Conservation (phyloP, 2,888 invertebrate genomes). For the Ochropleura plecta region DNA sequence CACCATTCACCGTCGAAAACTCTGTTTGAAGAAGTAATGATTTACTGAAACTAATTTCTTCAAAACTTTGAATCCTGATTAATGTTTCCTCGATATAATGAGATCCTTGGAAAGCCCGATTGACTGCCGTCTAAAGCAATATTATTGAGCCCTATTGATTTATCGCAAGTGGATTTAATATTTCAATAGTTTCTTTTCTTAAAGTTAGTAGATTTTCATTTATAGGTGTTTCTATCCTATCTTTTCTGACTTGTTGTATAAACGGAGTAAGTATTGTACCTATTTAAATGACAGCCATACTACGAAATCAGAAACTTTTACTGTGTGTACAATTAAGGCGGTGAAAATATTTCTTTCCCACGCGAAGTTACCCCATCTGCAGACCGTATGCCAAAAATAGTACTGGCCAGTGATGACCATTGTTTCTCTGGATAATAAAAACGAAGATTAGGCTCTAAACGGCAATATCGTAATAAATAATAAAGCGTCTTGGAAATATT, state of each 20-base stretch:
- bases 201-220: background rate
- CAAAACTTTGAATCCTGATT: conserved; percentile 13
- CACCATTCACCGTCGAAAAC: background rate
- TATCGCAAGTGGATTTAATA: conserved; percentile 4
- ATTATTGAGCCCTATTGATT: conserved; percentile 27
- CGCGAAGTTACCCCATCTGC: conserved; percentile 83
- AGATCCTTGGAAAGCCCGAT: conserved; percentile 8
- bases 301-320: conserved; percentile 44
- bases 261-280: background rate
- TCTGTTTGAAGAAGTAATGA: background rate
- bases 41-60: background rate
- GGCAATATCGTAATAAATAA: conserved; percentile 90
- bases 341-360: conserved; percentile 81
- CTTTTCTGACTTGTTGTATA: background rate
- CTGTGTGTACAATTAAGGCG: conserved; percentile 64
- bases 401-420: conserved; percentile 85
- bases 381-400: conserved; percentile 86
- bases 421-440: conserved; percentile 88
- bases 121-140: conserved; percentile 19
- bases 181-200: background rate
- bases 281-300: conserved; percentile 27
- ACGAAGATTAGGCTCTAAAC: conserved; percentile 89
- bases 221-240: background rate
- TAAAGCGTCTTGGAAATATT: conserved; percentile 89
- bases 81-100: conserved; percentile 30